Base-by-base conservation (phyloP, 2,888 invertebrate species). In the Tolmerus cingulatus region DNA sequence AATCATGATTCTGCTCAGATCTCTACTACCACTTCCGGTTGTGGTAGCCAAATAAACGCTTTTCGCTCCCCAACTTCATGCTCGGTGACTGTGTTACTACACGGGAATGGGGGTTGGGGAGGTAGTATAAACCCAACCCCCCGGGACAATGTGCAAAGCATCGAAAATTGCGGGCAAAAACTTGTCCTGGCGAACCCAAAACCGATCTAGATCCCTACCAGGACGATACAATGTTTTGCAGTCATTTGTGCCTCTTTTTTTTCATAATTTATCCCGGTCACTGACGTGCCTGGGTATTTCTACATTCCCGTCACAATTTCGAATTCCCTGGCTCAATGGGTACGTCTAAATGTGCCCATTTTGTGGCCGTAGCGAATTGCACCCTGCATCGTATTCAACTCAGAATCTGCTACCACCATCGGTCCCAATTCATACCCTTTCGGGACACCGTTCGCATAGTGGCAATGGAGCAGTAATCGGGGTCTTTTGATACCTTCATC, bases 261-360 rank as follows among this genome's bases (percentile, higher is more conserved):
- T 76, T 76, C 43, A 76, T 76, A 76, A 76, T 76, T 76, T 76
- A 76, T 66, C 23, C 66, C 23, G 51, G 66, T 66, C 55, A 19
- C 66, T 66, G 66, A 66, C 66, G 27, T 66, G 66, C 2, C 37
- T 5, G 27, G 40, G 34, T 37, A 76, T 76, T 76, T 76, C 34
- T 76, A 76, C 76, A 76, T 76, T 76, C 76, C 76, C 40, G 14
- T 37, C 76, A 76, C 76, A 76, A 34, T 76, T 76, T 76, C 76
- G 8, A 37, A 34, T 34, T 76, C 40, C 7, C 37, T 37, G 27
- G 76, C 40, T 76, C 14, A 76, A 76, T 76, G n/a, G 37, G 12
- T 37, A 76, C 76, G 16, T 76, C 76, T 37, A 76, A 76, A 76
- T 76, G 76, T 76, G 16, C 2, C 12, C 27, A 66, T 66, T 66